Evolutionary conservation across 2,888 invertebrate genomes (phyloP).

Genomic region (Morinoia aosen): DNA sequence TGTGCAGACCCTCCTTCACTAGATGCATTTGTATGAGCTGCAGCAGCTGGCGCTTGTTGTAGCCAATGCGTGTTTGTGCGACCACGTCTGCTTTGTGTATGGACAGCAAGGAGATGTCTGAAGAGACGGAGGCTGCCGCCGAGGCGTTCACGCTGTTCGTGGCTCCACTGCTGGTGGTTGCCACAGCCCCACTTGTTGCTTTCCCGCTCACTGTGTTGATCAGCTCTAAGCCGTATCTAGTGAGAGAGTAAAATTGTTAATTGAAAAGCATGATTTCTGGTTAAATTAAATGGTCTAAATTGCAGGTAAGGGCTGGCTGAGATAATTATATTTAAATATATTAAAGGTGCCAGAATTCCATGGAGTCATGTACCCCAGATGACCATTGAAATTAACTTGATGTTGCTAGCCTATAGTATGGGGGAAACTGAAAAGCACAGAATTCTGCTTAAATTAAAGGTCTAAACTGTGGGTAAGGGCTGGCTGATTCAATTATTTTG

Average conservation of each 20-base stretch:
- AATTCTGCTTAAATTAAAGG: too few species aligned
- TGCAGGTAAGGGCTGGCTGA: too few species aligned
- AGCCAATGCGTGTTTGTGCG: conserved; percentile 94
- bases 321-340: too few species aligned
- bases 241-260: not conserved
- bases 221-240: conserved; percentile 84
- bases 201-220: conserved; percentile 92
- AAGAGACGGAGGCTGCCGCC: not conserved
- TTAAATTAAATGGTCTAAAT: too few species aligned
- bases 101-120: conserved; percentile 61
- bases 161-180: conserved; percentile 26
- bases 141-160: conserved; percentile 22
- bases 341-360: too few species aligned
- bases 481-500: too few species aligned
- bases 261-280: too few species aligned
- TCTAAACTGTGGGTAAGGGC: too few species aligned
- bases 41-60: conserved; percentile 92
- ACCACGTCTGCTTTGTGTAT: conserved; percentile 85
- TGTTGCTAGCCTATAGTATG: too few species aligned
- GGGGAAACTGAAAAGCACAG: too few species aligned
- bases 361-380: too few species aligned
- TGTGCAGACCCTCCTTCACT: conserved; percentile 79
- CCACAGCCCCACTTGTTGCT: conserved; percentile 71
- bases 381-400: too few species aligned
- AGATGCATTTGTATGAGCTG: conserved; percentile 93